Conservation (phyloP, 2,113 vertebrate species). For the Elaphurus davidianus region DNA sequence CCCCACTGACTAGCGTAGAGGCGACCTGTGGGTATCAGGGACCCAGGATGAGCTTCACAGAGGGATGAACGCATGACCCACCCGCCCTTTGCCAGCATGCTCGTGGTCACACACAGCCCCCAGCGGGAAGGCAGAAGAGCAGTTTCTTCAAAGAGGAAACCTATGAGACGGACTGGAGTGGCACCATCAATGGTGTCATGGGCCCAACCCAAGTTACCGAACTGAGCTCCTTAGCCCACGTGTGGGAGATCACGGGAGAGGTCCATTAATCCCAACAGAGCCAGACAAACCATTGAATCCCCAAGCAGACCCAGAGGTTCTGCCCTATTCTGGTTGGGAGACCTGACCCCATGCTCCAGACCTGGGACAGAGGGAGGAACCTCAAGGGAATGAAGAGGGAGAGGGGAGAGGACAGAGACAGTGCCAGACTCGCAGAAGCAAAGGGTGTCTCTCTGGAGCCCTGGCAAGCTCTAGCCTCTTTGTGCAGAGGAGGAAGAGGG, state of each 20-base stretch:
- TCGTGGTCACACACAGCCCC: not conserved
- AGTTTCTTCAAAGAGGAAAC: not conserved
- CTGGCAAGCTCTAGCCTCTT: not conserved
- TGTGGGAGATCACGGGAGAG: not conserved
- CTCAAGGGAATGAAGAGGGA: not conserved
- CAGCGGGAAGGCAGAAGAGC: not conserved
- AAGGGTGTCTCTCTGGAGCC: not conserved
- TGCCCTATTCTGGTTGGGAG: not conserved
- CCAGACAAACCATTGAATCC: not conserved
- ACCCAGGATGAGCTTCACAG: not conserved
- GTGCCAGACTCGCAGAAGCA: not conserved
- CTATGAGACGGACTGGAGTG: not conserved
- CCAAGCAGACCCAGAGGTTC: not conserved
- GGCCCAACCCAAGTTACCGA: not conserved
- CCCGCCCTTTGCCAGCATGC: not conserved
- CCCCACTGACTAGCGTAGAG: fast-evolving
- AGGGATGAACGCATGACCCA: not conserved
- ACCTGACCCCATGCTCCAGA: not conserved
- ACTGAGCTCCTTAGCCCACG: not conserved
- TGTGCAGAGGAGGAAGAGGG: not conserved
- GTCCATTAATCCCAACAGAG: not conserved
- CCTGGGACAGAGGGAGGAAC: not conserved
- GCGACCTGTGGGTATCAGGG: fast-evolving
- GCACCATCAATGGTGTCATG: not conserved
- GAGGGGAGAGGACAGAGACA: not conserved